phyloP scores from a whole-genome alignment of 2,113 vertebrate species.

The Dipodomys ordii region DNA sequence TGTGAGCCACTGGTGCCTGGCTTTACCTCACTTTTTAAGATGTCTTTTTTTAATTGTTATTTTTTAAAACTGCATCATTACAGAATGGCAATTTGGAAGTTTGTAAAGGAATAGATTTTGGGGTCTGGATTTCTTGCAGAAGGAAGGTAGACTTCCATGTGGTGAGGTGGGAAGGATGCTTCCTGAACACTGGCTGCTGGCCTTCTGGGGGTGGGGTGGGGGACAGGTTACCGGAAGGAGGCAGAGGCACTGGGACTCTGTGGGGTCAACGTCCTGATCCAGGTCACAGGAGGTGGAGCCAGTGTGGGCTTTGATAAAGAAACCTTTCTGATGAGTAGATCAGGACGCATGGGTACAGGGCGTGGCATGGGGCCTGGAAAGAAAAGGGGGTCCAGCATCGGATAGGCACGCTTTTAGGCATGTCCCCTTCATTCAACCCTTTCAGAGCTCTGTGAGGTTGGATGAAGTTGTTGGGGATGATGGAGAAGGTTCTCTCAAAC shows the following conservation, averaged over 20 bases:
- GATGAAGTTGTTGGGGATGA: not conserved
- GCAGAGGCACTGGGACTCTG: not conserved
- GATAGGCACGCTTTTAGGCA: not conserved
- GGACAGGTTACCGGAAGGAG: not conserved
- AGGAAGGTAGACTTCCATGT: too few relatives aligned
- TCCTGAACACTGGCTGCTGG: not conserved
- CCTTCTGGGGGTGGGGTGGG: too few relatives aligned
- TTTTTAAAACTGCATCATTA: not conserved
- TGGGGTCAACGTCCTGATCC: not conserved
- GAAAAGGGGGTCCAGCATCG: not conserved
- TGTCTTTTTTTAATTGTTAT: not conserved
- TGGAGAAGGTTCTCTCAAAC: not conserved
- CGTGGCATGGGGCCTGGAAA: not conserved
- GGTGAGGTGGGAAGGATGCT: not conserved
- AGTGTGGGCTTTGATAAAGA: not conserved
- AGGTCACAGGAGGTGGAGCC: rapidly evolving
- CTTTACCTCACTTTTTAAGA: not conserved
- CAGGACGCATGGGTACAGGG: rapidly evolving
- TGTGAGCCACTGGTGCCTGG: too few relatives aligned
- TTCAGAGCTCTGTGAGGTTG: not conserved
- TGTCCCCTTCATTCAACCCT: too few relatives aligned
- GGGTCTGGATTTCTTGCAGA: not conserved
- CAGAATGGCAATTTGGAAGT: not conserved
- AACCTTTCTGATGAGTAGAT: not conserved
- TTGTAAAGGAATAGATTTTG: not conserved